Evolutionary conservation across 2,113 vertebrate species (phyloP), one percentile per base, ranked within the genome.

Genomic region (Micromys minutus): DNA sequence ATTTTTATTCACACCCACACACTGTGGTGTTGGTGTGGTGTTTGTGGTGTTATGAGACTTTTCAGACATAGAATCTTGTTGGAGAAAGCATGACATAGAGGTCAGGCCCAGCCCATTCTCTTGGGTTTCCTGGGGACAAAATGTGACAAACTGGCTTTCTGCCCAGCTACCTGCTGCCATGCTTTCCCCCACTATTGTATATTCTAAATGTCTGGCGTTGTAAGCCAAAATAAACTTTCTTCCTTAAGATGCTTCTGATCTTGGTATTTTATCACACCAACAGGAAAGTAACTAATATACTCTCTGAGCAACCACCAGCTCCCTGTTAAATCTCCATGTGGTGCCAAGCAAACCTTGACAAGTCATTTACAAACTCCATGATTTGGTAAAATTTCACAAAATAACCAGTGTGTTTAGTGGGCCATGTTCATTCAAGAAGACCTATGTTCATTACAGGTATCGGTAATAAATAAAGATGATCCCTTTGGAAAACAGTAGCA

Each of bases 361-460:
- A 67, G 87, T 84, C 57, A 93, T 85, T 87, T 88, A 75, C 89
- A 96, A 93, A 36, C 57, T 87, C 39, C 19, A 1, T 31, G 65
- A 92, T 77, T 61, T 92, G 74, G 94, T 92, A 85, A 90, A 74
- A 55, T 87, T 94, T 93, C 94, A 89, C 72, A 91, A 95, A 96
- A 87, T 81, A 93, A 94, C 77, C 72, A 76, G 52, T 34, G 87
- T 36, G 47, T 77, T 74, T 71, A 19, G 0, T 2, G 8, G 69
- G 83, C 59, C 67, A 79, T 85, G 45, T 9, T n/a, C n/a, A n/a
- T n/a, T n/a, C n/a, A 74, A 57, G 55, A 93, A 29, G 69, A 47
- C 9, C 29, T 31, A 92, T 36, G 5, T 76, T 94, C 88, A 90
- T 88, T 91, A 57, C 6, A 11, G 39, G 12, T 85, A 74, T 34